These are phyloP conservation scores for Nomada goodeniana DNA, from an alignment of 2,888 invertebrate species.

Conservation along the genomic window DNA sequence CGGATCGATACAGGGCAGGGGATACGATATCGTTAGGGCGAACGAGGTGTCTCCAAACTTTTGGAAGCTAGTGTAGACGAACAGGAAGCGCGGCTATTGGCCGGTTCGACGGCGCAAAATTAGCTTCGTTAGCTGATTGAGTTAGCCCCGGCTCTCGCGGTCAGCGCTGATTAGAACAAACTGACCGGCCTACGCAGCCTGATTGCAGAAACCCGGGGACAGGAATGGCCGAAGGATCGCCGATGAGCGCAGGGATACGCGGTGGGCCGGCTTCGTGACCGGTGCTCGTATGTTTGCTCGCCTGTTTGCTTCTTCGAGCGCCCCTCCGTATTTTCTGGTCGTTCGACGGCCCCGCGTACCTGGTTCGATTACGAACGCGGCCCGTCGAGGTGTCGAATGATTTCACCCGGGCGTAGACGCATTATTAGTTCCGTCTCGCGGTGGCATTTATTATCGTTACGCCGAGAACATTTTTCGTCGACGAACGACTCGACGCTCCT, in stretches of 20 bases:
- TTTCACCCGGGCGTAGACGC: too few species aligned
- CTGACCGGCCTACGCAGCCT: conserved; percentile 82
- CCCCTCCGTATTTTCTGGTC: too few species aligned
- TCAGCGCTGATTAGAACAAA: conserved; percentile 84
- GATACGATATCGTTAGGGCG: too few species aligned
- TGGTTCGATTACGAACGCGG: too few species aligned
- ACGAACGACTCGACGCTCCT: too few species aligned
- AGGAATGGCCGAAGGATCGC: conserved; percentile 42
- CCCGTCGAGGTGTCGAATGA: too few species aligned
- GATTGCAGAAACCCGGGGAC: conserved; percentile 76
- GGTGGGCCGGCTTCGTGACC: conserved; percentile 47
- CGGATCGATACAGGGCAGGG: too few species aligned
- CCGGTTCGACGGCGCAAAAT: conserved; percentile 75
- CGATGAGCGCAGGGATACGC: conserved; percentile 40
- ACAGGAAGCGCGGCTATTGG: conserved; percentile 73
- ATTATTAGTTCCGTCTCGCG: too few species aligned
- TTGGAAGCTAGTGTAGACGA: conserved; percentile 40
- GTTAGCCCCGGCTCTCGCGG: conserved; percentile 79
- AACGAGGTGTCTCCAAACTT: too few species aligned
- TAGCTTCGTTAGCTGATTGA: conserved; percentile 83
- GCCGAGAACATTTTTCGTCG: too few species aligned
- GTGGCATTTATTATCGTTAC: too few species aligned
- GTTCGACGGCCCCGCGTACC: too few species aligned
- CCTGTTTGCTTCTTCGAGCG: conserved; percentile 20
- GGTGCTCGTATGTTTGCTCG: conserved; percentile 47